Base-by-base conservation (phyloP, 2,797 vertebrate species). In the Sciurus vulgaris region DNA sequence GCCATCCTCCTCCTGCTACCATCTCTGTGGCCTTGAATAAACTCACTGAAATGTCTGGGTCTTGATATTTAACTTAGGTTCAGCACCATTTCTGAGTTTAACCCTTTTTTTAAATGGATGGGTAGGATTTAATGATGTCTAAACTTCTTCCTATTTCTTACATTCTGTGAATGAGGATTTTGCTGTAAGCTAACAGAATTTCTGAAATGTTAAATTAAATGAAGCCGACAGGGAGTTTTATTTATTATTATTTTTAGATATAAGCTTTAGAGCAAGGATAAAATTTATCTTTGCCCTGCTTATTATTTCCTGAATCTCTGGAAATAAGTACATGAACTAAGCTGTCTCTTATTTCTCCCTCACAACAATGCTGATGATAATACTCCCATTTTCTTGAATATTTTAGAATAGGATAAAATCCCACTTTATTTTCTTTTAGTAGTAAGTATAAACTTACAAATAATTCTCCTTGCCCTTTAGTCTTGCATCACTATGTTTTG, bases 171-270 rank as follows among this genome's bases (percentile, higher is more conserved):
- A 54, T 82, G 51, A 56, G 4, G 85, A 81, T 81, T 72, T 86
- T 70, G 13, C 22, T 84, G 74, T 76, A 94, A 79, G 12, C 17
- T 67, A 81, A 67, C 11, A 93, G 82, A 41, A 84, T 63, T 78
- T 59, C 8, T 79, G 26, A 91, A 88, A 93, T 82, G 41, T 63
- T 73, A 10, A 93, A 44, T 90, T 65, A 77, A 95, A 78, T 73
- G 20, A 91, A 79, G 61, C 7, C 14, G n/a, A 33, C 3, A 26
- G 12, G 12, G 4, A 63, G 18, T 78, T 89, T 82, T 67, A 61
- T 44, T 78, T 81, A 56, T 91, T 85, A 30, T 61, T 30, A 38
- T 89, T 7, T 30, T 73, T 81, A 88, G 33, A 81, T 67, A n/a
- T 67, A 92, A 67, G 41, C 24, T 84, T 88, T 85, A 38, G 11